These are phyloP conservation scores for Drosophila tripunctata DNA, from an alignment of 2,888 invertebrate species.

Conservation along the genomic window DNA sequence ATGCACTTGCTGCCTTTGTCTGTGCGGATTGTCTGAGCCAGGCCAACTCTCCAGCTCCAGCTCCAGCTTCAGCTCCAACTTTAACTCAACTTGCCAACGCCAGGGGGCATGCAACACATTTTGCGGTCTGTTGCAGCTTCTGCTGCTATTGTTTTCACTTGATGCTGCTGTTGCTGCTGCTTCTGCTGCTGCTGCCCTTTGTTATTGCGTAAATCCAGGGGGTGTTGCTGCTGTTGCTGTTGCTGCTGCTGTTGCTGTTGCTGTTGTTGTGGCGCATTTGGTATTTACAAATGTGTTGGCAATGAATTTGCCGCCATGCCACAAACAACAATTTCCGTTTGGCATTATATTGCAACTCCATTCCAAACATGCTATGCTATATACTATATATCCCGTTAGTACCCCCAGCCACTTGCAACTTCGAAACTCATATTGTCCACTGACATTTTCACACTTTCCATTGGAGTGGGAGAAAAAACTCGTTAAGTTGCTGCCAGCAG, in stretches of 20 bases:
- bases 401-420: slow-evolving; percentile 15
- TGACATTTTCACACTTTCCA: slow-evolving; percentile 66
- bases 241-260: slow-evolving; percentile 25
- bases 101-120: slow-evolving; percentile 71
- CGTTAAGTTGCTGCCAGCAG: slow-evolving; percentile 38
- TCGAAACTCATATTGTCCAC: slow-evolving; percentile 32
- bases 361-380: too few species aligned
- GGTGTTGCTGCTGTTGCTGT: slow-evolving; percentile 58
- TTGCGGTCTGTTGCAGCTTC: slow-evolving; percentile 71
- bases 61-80: slow-evolving; percentile 19
- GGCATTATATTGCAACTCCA: slow-evolving; percentile 53
- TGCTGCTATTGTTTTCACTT: slow-evolving; percentile 63
- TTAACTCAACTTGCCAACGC: slow-evolving; percentile 33
- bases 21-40: slow-evolving; percentile 49
- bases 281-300: slow-evolving; percentile 71
- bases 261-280: slow-evolving; percentile 33
- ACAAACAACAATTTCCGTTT: slow-evolving; percentile 67
- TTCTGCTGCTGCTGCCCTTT: slow-evolving; percentile 53
- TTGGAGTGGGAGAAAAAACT: slow-evolving; percentile 44
- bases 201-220: slow-evolving; percentile 62
- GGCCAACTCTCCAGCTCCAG: slow-evolving; percentile 16
- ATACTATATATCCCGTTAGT: slow-evolving; percentile 18
- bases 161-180: slow-evolving; percentile 31
- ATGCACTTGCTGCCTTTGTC: slow-evolving; percentile 72
- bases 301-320: slow-evolving; percentile 70